Base-by-base conservation (phyloP, 2,797 vertebrate genomes). In the Allobates femoralis region DNA sequence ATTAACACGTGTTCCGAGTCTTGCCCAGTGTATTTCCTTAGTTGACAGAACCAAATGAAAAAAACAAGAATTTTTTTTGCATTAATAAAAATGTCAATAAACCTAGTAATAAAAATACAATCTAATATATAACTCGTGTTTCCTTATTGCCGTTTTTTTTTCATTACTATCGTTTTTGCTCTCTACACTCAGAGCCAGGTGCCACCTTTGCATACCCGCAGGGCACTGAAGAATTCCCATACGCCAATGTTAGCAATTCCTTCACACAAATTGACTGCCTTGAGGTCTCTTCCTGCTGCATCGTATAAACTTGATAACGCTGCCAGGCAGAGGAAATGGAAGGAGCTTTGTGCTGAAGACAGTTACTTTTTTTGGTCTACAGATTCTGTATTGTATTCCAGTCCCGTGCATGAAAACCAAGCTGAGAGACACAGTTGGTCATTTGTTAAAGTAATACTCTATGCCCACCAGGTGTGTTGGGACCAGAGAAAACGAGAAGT, bases 271-370 rank as follows among this genome's bases (percentile, higher is more conserved):
- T 51, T 66, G 58, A 32, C n/a, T 62, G 81, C 81, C 74, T 74
- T 34, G n/a, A 23, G 84, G 77, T 85, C 46, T 79, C 84, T 85
- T 85, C 76, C 84, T 79, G 76, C 56, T 79, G 32, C 18, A 73
- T 79, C 76, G 58, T 51, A 23, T 15, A 53, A 41, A 76, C 26
- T 37, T 12, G 50, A 82, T n/a, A 69, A 21, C 28, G n/a, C 56
- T 77, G 79, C 58, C 85, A 86, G 55, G 80, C 79, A 37, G 46
- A 69, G 85, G 80, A 86, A 76, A 46, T 32, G 85, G 85, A 79
- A 56, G 18, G 21, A 34, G 60, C 56, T 73, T 81, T 85, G 64
- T 78, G 69, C 77, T 80, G 51, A 50, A 82, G 58, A 28, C 28
- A 46, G 77, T 79, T 62, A 34, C 67, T 62, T 69, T 62, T 69